Evolutionary conservation across 2,888 invertebrate species (phyloP).

Genomic region (Heteromurus nitidus): DNA sequence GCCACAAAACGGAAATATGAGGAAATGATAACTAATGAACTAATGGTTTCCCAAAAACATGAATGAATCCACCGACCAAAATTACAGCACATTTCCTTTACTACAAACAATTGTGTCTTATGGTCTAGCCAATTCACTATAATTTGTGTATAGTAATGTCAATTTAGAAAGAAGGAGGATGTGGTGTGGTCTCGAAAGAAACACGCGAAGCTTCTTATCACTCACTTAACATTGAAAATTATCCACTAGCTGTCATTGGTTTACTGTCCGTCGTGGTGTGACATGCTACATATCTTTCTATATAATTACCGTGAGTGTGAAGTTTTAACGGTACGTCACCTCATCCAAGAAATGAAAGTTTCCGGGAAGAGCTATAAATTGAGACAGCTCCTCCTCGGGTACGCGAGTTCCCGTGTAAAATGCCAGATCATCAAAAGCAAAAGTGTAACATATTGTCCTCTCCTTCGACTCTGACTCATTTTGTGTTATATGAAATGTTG

Average conservation of each 20-base stretch:
- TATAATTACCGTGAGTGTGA: neutral
- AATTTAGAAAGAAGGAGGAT: too few species aligned
- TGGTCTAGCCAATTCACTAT: too few species aligned
- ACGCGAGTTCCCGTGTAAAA: neutral
- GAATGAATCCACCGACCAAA: too few species aligned
- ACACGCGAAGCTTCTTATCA: too few species aligned
- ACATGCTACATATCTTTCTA: neutral
- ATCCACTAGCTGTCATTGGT: too few species aligned
- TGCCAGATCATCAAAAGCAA: neutral
- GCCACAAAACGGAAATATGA: neutral
- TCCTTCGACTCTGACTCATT: slow-evolving; percentile 19
- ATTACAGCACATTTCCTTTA: too few species aligned
- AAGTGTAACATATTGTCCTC: neutral
- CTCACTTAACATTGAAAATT: too few species aligned
- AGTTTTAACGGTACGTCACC: slow-evolving; percentile 23
- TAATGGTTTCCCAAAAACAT: neutral
- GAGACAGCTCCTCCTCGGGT: neutral
- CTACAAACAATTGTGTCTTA: too few species aligned
- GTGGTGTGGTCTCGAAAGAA: too few species aligned
- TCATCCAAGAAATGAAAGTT: slow-evolving; percentile 16
- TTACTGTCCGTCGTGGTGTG: neutral
- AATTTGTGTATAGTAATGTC: too few species aligned
- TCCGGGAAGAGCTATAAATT: slow-evolving; percentile 32
- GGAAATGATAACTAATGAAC: too few species aligned
- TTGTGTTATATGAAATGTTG: neutral